These are phyloP conservation scores for Heteromurus nitidus DNA, from an alignment of 2,888 invertebrate genomes.

Conservation along the genomic window DNA sequence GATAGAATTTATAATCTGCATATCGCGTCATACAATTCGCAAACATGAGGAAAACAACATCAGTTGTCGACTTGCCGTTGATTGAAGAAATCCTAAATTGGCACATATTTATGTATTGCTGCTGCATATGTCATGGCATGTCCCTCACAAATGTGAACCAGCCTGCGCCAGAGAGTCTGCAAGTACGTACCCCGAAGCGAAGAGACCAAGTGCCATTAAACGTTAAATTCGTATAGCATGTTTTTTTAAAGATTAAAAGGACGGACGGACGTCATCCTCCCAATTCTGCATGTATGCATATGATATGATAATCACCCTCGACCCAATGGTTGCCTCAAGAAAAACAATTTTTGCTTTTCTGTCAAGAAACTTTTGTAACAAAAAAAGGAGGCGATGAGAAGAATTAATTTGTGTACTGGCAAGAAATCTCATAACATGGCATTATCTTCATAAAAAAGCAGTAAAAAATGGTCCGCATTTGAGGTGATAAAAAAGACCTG, in stretches of 20 bases:
- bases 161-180: slow-evolving; percentile 6
- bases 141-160: too few relatives aligned
- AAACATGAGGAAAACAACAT: neutral
- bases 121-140: too few relatives aligned
- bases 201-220: slow-evolving; percentile 2
- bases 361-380: neutral
- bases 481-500: neutral
- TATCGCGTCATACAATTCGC: neutral
- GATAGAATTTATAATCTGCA: neutral
- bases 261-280: too few relatives aligned
- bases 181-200: too few relatives aligned
- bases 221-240: neutral
- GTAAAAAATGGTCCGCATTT: neutral
- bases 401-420: slow-evolving; percentile 8
- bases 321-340: neutral
- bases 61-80: neutral
- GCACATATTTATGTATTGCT: neutral
- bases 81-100: too few relatives aligned
- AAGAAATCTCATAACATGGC: neutral
- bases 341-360: neutral
- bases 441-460: neutral
- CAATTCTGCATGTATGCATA: neutral
- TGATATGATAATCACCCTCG: neutral
- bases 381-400: slow-evolving; percentile 14
- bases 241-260: too few relatives aligned